Conservation (phyloP, 2,888 invertebrate species). For the Sarcophaga variegata region DNA sequence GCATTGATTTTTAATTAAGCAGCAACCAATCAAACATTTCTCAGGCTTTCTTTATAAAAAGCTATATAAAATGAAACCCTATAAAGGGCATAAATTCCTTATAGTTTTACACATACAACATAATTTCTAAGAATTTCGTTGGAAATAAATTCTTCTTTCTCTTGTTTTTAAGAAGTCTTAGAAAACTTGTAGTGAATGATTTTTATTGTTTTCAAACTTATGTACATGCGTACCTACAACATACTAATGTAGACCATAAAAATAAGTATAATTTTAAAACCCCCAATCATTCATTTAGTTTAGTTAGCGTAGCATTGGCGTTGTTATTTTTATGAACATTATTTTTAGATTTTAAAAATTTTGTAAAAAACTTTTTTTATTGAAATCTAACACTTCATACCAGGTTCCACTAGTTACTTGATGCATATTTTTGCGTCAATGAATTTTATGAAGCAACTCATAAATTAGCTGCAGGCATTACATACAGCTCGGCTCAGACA, state of each 20-base stretch:
- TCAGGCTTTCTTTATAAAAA: background rate
- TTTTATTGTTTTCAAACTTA: background rate
- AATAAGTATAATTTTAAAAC: too few relatives aligned
- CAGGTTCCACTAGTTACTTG: background rate
- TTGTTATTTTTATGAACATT: background rate
- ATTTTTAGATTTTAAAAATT: background rate
- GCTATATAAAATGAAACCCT: background rate
- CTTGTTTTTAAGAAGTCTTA: background rate
- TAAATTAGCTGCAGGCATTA: conserved; percentile 64
- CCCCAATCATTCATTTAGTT: too few relatives aligned
- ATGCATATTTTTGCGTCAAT: conserved; percentile 35
- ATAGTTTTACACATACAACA: background rate
- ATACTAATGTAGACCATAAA: too few relatives aligned
- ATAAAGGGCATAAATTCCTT: too few relatives aligned
- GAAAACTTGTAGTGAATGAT: background rate
- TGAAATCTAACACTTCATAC: background rate
- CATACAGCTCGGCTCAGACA: background rate
- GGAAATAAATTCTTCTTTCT: background rate
- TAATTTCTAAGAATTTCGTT: background rate
- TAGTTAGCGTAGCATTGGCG: too few relatives aligned
- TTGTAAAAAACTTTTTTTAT: background rate
- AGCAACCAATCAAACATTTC: background rate
- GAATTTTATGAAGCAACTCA: conserved; percentile 47
- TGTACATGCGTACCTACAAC: too few relatives aligned
- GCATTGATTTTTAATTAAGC: conserved; percentile 60